These are phyloP conservation scores for Danio tinwini DNA, from an alignment of 2,797 vertebrate species.

Conservation along the genomic window DNA sequence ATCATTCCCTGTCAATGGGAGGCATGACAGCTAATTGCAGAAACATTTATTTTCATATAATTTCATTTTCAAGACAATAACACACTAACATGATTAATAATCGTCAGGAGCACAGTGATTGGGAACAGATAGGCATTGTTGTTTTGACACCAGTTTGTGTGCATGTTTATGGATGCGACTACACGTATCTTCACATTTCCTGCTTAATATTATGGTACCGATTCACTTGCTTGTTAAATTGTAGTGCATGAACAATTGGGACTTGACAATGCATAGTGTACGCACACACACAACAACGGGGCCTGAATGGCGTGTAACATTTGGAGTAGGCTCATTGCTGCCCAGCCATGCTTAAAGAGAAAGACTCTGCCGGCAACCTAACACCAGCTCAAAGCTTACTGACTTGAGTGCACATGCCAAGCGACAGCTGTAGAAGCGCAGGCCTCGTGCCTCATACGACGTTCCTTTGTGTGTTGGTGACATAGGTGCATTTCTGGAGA, in stretches of 20 bases:
- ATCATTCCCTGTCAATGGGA: conserved; percentile 32
- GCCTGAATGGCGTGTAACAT: conserved; percentile 49
- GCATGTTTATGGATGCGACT: background rate
- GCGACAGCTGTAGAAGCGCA: conserved; percentile 2
- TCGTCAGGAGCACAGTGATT: background rate
- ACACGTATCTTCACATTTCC: conserved; percentile 9
- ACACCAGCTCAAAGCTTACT: conserved; percentile 49
- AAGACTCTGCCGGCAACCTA: conserved; percentile 32
- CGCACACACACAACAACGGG: background rate
- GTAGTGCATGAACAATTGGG: conserved; percentile 45
- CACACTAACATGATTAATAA: conserved; percentile 29
- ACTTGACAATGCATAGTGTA: background rate
- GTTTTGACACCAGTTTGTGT: background rate
- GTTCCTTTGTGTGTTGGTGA: background rate
- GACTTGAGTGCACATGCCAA: conserved; percentile 51
- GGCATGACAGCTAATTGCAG: conserved; percentile 40
- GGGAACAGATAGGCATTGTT: conserved; percentile 16
- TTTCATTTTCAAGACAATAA: conserved; percentile 39
- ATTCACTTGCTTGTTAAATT: conserved; percentile 54
- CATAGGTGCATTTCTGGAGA: background rate
- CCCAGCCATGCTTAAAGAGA: conserved; percentile 56
- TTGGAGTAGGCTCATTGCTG: conserved; percentile 55
- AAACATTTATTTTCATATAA: conserved; percentile 38
- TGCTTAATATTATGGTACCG: conserved; percentile 14
- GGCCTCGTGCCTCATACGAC: background rate